Evolutionary conservation across 1,140 invertebrate species (phyloP), one percentile per base, ranked within the genome.

Genomic region (Musca vetustissima): DNA sequence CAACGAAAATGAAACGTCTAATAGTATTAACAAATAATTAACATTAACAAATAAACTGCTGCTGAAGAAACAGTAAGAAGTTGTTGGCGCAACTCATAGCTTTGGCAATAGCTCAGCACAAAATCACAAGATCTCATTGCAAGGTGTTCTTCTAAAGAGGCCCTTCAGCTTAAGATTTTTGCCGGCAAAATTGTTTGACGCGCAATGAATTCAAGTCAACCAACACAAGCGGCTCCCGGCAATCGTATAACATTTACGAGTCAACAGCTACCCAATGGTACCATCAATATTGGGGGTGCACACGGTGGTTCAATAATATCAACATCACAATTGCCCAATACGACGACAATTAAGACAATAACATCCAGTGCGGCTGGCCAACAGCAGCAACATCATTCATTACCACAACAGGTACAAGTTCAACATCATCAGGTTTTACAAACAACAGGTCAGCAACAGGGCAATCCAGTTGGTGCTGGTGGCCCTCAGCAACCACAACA

Each of bases 201-300:
- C 57, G 72, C 52, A 66, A 81, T 80, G 78, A 81, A 81, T 71
- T 76, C 72, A 61, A 80, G 77, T 71, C 78, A 81, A 70, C 70
- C 75, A 69, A 73, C 77, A 57, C 69, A 72, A 57, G 48, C 52
- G 25, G 70, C 73, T 28, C 50, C 61, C 53, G 74, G 76, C 48
- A 82, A 80, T 73, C 79, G 84, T 68, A 84, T 87, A 53, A 82
- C 85, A 32, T 86, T 86, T 74, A 80, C 84, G 49, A 82, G 83
- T 69, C 85, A 86, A 79, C 83, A 85, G 71, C 72, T 89, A 73
- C 83, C 87, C 71, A 89, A 89, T 84, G 85, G 88, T 74, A 87
- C 85, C 70, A 74, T 81, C 82, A 72, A 81, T 81, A 73, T 83
- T 84, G 71, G 72, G 22, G 74, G 71, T 68, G 13, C 72, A 68